Conservation (phyloP, 2,113 vertebrate genomes). For the Amazona guildingii region DNA sequence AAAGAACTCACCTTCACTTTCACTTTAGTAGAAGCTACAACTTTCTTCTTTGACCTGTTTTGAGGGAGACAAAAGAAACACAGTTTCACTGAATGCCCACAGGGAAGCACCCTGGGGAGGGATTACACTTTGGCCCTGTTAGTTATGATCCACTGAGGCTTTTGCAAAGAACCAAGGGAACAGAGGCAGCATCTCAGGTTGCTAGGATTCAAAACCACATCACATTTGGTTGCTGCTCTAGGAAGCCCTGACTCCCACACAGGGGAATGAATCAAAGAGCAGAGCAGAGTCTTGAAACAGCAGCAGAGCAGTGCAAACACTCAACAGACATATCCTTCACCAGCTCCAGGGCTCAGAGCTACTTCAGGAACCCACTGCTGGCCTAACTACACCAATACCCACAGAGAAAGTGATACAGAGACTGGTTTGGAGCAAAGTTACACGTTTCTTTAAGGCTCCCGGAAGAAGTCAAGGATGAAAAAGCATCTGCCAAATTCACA, state of each 20-base stretch:
- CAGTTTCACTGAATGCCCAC: not conserved
- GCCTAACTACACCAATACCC: not conserved
- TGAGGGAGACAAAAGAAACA: constrained; percentile 50
- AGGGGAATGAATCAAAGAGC: not conserved
- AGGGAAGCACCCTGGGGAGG: not conserved
- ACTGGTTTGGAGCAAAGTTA: not conserved
- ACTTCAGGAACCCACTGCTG: not conserved
- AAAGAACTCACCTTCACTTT: constrained; percentile 80
- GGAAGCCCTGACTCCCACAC: not conserved
- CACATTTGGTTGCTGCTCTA: not conserved
- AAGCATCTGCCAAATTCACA: constrained; percentile 13
- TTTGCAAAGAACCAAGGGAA: constrained; percentile 1
- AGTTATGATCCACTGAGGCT: constrained; percentile 14
- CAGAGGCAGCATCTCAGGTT: constrained; percentile 39
- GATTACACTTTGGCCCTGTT: not conserved
- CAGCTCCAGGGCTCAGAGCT: not conserved
- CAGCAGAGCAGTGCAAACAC: constrained; percentile 6
- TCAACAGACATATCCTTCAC: not conserved
- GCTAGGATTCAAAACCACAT: constrained; percentile 28
- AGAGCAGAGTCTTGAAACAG: not conserved
- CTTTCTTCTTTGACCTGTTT: constrained; percentile 82
- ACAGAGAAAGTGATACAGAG: not conserved
- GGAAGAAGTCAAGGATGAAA: constrained; percentile 29
- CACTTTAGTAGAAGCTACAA: constrained; percentile 72
- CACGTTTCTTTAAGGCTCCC: not conserved